Evolutionary conservation across 2,797 vertebrate species (phyloP), one percentile per base, ranked within the genome.

Genomic region (Sandelia bainsii): DNA sequence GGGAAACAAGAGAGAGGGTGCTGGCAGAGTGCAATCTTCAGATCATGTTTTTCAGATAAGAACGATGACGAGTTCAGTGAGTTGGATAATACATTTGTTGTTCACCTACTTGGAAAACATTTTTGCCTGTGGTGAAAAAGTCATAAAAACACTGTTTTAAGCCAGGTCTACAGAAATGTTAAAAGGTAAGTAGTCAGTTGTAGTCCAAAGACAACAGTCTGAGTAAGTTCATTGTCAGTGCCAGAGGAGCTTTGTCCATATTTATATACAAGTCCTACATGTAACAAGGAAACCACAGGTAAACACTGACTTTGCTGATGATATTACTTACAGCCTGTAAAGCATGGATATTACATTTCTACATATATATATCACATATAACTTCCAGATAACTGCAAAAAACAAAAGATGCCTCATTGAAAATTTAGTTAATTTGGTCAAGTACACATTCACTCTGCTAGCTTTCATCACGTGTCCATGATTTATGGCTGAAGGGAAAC

Each of bases 21-120:
- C 39, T 11, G 25, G 39, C 34, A 69, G 22, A 59, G 14, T 50
- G 34, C 2, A 37, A 52, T 60, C 46, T 37, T 59, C 42, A 22
- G 62, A 23, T 42, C 50, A 54, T 4, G 16, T 67, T 54, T 25
- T 77, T 34, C n/a, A 79, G 40, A 79, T 73, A 46, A 80, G 29
- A 75, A 49, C 71, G 62, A 40, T 49, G 11, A 62, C 1, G 34
- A 54, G 20, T 51, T 56, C 9, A 66, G 25, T 27, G 46, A 68
- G 39, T 12, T 56, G 69, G 68, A 72, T 46, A 44, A 66, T 34
- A 45, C 17, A 72, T 61, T 44, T 63, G 57, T 32, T 65, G 42
- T 69, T 71, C 63, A 85, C 77, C 80, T 85, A 87, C 54, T 83
- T 86, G 68, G 70, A 69, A 63, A 62, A 52, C 22, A n/a, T 37